Conservation (phyloP, 2,888 invertebrate species). For the Syrphus vitripennis region DNA sequence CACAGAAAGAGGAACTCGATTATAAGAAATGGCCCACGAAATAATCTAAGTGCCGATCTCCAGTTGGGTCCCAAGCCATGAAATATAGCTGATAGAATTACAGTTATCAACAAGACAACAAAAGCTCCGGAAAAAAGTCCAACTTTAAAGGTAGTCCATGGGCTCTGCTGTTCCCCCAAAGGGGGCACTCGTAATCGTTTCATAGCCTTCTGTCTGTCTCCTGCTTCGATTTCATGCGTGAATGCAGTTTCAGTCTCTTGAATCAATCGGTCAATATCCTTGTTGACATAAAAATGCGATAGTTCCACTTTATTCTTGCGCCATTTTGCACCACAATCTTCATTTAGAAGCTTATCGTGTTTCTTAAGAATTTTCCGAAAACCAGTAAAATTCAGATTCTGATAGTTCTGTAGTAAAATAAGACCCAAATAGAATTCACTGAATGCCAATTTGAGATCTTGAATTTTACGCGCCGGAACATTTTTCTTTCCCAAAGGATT, state of each 20-base stretch:
- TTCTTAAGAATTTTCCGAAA: slow-evolving; percentile 95
- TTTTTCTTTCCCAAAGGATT: slow-evolving; percentile 80
- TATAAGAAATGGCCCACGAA: slow-evolving; percentile 89
- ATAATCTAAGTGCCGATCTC: slow-evolving; percentile 88
- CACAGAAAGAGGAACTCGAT: slow-evolving; percentile 89
- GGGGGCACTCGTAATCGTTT: slow-evolving; percentile 93
- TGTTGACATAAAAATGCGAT: slow-evolving; percentile 92
- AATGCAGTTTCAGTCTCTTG: slow-evolving; percentile 89
- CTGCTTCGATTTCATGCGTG: slow-evolving; percentile 88
- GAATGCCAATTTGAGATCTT: slow-evolving; percentile 93
- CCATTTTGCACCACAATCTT: slow-evolving; percentile 90
- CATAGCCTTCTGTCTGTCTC: slow-evolving; percentile 93
- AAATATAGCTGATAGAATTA: slow-evolving; percentile 86
- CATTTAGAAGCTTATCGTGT: slow-evolving; percentile 90
- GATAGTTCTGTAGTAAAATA: slow-evolving; percentile 93
- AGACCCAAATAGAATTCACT: slow-evolving; percentile 94
- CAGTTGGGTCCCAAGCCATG: slow-evolving; percentile 83
- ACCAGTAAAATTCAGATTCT: slow-evolving; percentile 93
- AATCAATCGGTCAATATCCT: slow-evolving; percentile 92
- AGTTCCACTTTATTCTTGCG: slow-evolving; percentile 89
- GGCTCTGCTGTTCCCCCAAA: slow-evolving; percentile 90
- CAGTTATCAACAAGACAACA: slow-evolving; percentile 87
- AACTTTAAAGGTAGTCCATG: slow-evolving; percentile 92
- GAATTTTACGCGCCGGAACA: slow-evolving; percentile 86
- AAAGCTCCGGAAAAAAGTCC: slow-evolving; percentile 93